Base-by-base conservation (phyloP, 2,888 invertebrate species). In the Agrochola litura region DNA sequence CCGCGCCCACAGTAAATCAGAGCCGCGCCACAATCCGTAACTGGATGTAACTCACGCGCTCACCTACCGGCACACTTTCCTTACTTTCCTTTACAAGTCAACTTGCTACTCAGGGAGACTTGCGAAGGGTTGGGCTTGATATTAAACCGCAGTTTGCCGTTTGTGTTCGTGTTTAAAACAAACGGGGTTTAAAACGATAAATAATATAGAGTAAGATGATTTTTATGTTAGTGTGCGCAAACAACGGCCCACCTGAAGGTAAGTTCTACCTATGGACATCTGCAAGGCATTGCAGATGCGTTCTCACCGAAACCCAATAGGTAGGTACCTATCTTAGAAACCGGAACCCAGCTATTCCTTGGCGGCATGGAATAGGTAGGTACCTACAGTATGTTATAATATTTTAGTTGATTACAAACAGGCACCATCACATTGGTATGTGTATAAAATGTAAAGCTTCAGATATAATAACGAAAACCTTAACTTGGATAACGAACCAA, bases 21-120 rank as follows among this genome's bases (percentile, higher is more conserved):
- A 63, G 58, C 76, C 73, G 81, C 82, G 82, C 85, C 82, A 25
- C 85, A 67, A 49, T 82, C 82, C 69, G 82, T 56, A 68, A 43
- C 60, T 14, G 19, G 67, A 63, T 14, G 84, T 69, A 83, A 78
- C 80, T 72, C 72, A 46, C 76, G 71, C 65, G 75, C 64, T 65
- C 69, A 70, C 85, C 76, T 70, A 63, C 58, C 69, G 76, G 61
- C 25, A 81, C 76, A 64, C 72, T 74, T 69, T 66, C 73, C 37
- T 54, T 79, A 66, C 84, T 77, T 63, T 65, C 70, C 73, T 71
- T 66, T 61, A 61, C 79, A 66, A 73, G 70, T 84, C 66, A 73
- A 41, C 70, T 79, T 66, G n/a, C 79, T 52, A 43, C 84, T 84
- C 66, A 58, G 56, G 14, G 25, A 37, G 30, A 58, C 68, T 52